Conservation (phyloP, 2,113 vertebrate species). For the Gracilinanus agilis region DNA sequence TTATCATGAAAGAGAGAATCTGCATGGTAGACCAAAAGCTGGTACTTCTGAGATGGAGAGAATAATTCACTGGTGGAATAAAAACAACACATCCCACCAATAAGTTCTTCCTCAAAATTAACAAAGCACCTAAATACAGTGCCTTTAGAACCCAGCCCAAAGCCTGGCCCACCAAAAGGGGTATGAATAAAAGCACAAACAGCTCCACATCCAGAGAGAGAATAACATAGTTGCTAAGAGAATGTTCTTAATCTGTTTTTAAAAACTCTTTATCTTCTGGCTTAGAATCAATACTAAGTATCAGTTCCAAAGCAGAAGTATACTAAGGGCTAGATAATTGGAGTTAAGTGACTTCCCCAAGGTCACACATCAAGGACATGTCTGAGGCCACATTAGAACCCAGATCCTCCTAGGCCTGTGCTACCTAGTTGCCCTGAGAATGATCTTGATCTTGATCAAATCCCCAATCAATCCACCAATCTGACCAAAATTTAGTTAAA, state of each 20-base stretch:
- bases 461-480: not conserved
- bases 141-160: not conserved
- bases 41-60: constrained; percentile 97
- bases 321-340: too few relatives aligned
- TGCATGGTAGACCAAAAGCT: constrained; percentile 97
- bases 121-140: not conserved
- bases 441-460: not conserved
- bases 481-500: constrained; percentile 16
- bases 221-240: not conserved
- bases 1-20: constrained; percentile 99
- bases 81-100: constrained; percentile 39
- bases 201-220: not conserved
- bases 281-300: too few relatives aligned
- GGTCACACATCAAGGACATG: too few relatives aligned
- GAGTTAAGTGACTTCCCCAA: too few relatives aligned
- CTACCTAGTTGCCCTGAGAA: too few relatives aligned
- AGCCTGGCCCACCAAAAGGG: not conserved
- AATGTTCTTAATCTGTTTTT: not conserved
- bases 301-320: too few relatives aligned
- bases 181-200: not conserved
- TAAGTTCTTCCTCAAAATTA: constrained; percentile 50
- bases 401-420: too few relatives aligned
- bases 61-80: constrained; percentile 91
- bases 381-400: too few relatives aligned
- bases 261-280: too few relatives aligned